phyloP scores from a whole-genome alignment of 2,888 invertebrate species.

The Chamaedrilus cognettii region DNA sequence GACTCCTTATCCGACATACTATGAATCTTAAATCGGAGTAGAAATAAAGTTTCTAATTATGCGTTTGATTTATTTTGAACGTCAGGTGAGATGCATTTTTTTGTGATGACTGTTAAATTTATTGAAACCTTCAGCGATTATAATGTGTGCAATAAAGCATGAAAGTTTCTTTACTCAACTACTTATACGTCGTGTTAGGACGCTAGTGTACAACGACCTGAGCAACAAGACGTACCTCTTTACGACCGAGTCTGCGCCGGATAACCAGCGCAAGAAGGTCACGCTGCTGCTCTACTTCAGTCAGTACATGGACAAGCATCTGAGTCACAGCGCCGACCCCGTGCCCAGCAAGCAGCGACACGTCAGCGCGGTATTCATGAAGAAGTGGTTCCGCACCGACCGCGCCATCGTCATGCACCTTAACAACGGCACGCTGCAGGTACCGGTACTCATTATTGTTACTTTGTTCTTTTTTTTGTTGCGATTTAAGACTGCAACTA shows the following conservation, averaged over 20 bases:
- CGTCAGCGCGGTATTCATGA: slow-evolving; percentile 56
- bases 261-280: slow-evolving; percentile 57
- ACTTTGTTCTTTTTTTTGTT: no score
- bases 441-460: no score
- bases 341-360: neutral
- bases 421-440: slow-evolving; percentile 60
- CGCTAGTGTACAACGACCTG: slow-evolving; percentile 61
- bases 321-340: slow-evolving; percentile 52
- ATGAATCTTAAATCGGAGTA: no score
- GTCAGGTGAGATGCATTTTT: neutral
- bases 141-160: neutral
- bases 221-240: slow-evolving; percentile 60
- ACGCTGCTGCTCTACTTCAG: slow-evolving; percentile 60
- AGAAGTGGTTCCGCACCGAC: slow-evolving; percentile 60
- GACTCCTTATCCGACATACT: no score
- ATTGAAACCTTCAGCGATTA: neutral
- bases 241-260: slow-evolving; percentile 55
- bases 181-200: slow-evolving; percentile 46
- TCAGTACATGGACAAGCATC: slow-evolving; percentile 61
- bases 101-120: neutral
- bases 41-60: slow-evolving; percentile 3
- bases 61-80: neutral
- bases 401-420: slow-evolving; percentile 61
- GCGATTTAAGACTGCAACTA: no score
- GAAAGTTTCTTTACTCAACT: no score